These are phyloP conservation scores for Agrotis ipsilon DNA, from an alignment of 2,888 invertebrate genomes.

Conservation along the genomic window DNA sequence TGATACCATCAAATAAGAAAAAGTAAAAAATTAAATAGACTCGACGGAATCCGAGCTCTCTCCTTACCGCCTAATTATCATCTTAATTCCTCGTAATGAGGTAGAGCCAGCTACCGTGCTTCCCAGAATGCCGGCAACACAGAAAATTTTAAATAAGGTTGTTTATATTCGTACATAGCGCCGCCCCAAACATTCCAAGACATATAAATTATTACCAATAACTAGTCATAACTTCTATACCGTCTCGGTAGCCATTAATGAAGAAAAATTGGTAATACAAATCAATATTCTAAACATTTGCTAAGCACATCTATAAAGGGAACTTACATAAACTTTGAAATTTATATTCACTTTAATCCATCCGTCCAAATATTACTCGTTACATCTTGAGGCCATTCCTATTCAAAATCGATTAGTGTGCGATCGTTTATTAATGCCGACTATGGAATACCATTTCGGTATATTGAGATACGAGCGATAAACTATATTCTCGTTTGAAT, in stretches of 20 bases:
- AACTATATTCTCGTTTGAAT: conserved; percentile 77
- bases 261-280: conserved; percentile 77
- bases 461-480: conserved; percentile 77
- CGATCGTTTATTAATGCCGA: conserved; percentile 75
- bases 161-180: conserved; percentile 72
- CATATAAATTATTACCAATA: conserved; percentile 69
- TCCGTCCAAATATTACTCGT: conserved; percentile 76
- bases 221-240: conserved; percentile 66
- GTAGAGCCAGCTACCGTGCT: conserved; percentile 77
- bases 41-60: conserved; percentile 71
- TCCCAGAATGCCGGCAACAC: conserved; percentile 71
- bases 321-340: conserved; percentile 75
- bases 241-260: conserved; percentile 74
- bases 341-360: conserved; percentile 76
- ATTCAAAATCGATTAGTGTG: conserved; percentile 82
- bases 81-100: conserved; percentile 81
- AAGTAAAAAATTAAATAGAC: conserved; percentile 48
- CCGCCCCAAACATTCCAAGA: conserved; percentile 58
- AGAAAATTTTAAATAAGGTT: conserved; percentile 71
- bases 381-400: conserved; percentile 79
- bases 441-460: conserved; percentile 73
- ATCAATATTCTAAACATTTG: conserved; percentile 77
- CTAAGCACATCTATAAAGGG: conserved; percentile 72
- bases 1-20: conserved; percentile 58
- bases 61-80: conserved; percentile 80